Evolutionary conservation across 2,888 invertebrate genomes (phyloP), one percentile per base, ranked within the genome.

Genomic region (Scaptomyza cyrtandrae): DNA sequence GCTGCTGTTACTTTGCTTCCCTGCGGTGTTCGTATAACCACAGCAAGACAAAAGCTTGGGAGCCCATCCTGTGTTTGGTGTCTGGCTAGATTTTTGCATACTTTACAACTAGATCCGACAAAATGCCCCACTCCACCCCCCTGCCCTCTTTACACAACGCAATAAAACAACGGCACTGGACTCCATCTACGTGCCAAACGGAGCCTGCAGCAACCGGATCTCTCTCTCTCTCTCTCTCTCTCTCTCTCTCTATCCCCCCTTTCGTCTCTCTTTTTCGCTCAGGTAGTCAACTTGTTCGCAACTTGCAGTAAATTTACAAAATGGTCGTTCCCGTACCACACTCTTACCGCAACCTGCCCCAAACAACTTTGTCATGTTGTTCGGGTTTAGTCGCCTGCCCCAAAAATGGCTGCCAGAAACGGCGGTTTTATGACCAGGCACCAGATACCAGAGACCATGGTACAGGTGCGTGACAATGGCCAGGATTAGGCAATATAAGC

Each of bases 401-500:
- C 33, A 33, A 71, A 78, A 78, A 68, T 63, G 68, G 46, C 44
- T 45, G 61, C 49, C 58, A 37, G 55, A 16, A 50, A 50, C 54
- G 48, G 59, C 66, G 77, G 65, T 72, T 78, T 79, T 72, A 71
- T 69, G 69, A 50, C 60, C 62, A 62, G 49, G 6, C 37, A 37
- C 27, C 33, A 27, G 29, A 11, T 63, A 14, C 29, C 44, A 27
- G 44, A 24, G 44, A 48, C 24, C 19, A 33, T 37, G 44, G 44
- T 33, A 44, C 72, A 74, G 78, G 71, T 74, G 80, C 78, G 78
- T 71, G 80, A 69, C 78, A 77, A 80, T 77, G 71, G 62, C 59
- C 63, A 33, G 56, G 55, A 60, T 48, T 57, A 24, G 73, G 60
- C 62, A 71, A 67, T 72, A 63, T 75, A 73, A 65, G 56, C 61